Base-by-base conservation (phyloP, 2,888 invertebrate genomes). In the Cosmopolites sordidus region DNA sequence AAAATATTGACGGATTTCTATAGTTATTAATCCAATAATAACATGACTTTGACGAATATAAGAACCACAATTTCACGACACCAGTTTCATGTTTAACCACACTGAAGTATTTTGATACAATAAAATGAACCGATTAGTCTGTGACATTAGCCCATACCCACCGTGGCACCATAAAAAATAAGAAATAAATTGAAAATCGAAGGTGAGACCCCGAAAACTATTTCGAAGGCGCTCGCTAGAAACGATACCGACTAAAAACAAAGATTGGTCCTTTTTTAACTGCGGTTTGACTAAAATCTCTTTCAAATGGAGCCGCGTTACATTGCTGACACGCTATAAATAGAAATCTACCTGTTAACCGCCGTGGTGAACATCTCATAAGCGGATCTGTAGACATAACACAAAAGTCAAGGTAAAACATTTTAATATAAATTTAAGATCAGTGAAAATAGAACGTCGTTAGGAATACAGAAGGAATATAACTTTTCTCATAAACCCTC, bases 311-410 rank as follows among this genome's bases (percentile, higher is more conserved):
- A 9, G 33, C 33, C 33, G 33, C n/a, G 33, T 12, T 33, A 12
- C 11, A 33, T 11, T 11, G 33, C n/a, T 33, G 33, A 12, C 33
- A 12, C n/a, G 33, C 47, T 47, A 47, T 11, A 47, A 47, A 47
- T 47, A 47, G 47, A 47, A 47, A 51, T 44, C 51, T 51, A 51
- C 51, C 51, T 51, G 51, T 51, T 44, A 51, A 45, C 27, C 45
- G 37, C 18, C 39, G 45, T 39, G 44, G n/a, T 12, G 40, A 51
- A 51, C 45, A 45, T 51, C 51, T 51, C 29, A 33, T 41, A 51
- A 51, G 44, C 40, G 45, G 45, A 47, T 47, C 22, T 16, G 46
- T 51, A 44, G 51, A 50, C 51, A 39, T 45, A 44, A 51, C 33
- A 22, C 15, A 51, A 51, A 51, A 44, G 51, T 44, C 51, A 51